A percentile compares a stretch with the other conserved stretches of the same genome.
phyloP scores from a whole-genome alignment of 2,113 vertebrate genomes.

The Equus quagga region DNA sequence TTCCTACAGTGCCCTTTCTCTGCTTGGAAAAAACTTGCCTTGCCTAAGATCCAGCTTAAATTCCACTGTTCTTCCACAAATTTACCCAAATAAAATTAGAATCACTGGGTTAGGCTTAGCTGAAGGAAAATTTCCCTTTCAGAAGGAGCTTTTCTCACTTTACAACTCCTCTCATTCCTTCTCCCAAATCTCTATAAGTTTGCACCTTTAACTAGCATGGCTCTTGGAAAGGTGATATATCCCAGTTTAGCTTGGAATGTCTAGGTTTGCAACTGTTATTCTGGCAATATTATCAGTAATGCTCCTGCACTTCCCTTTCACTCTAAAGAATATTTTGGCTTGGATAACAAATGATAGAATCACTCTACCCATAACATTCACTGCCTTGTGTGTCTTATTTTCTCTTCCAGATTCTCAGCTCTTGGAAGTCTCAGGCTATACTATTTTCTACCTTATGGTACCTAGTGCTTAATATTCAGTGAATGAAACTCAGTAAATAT shows the following conservation, averaged over 20 bases:
- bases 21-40: not conserved
- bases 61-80: not conserved
- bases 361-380: not conserved
- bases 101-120: not conserved
- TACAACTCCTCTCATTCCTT: not conserved
- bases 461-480: not conserved
- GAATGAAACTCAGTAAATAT: not conserved
- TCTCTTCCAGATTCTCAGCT: not conserved
- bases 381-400: conserved; percentile 2
- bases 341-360: not conserved
- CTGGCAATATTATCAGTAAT: not conserved
- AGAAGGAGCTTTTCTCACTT: not conserved
- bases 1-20: not conserved
- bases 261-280: not conserved
- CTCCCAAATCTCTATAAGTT: not conserved
- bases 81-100: conserved; percentile 1
- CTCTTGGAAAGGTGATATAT: not conserved
- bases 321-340: not conserved
- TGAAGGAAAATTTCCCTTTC: not conserved
- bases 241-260: not conserved
- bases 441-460: not conserved
- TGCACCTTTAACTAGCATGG: not conserved
- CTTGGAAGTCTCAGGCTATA: not conserved
- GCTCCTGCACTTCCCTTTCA: not conserved
- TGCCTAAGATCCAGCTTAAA: not conserved